Percentiles rank a stretch among this genome's conserved stretches.
Evolutionary conservation across 2,888 invertebrate genomes (phyloP).

Genomic region (Listrodromus nycthemerus): DNA sequence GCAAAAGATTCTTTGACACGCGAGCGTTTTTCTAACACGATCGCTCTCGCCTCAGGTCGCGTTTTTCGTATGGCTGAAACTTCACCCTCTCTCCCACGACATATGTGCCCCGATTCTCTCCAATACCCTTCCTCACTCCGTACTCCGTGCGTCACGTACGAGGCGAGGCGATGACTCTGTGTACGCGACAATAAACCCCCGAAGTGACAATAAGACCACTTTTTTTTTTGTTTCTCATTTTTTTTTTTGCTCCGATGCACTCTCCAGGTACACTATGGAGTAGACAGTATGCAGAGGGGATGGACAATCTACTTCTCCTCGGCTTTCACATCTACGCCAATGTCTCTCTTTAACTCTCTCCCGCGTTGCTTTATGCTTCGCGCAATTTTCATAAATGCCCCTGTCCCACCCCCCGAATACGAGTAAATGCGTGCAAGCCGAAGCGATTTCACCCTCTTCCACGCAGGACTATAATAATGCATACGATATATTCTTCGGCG

Average conservation of each 20-base stretch:
- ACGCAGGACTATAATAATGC: slow-evolving; percentile 33
- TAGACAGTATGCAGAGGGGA: not conserved
- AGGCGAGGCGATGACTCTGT: slow-evolving; percentile 21
- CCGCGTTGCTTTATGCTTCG: slow-evolving; percentile 24
- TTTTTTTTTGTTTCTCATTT: slow-evolving; percentile 1
- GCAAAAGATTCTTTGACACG: slow-evolving; percentile 45
- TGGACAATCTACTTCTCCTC: slow-evolving; percentile 20
- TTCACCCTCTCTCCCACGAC: slow-evolving; percentile 17
- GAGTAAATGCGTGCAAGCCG: slow-evolving; percentile 1
- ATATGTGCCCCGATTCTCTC: slow-evolving; percentile 51
- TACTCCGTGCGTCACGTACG: slow-evolving; percentile 3
- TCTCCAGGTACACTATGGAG: slow-evolving; percentile 5
- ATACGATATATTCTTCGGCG: not conserved
- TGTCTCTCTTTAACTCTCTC: slow-evolving; percentile 4
- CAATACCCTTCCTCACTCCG: slow-evolving; percentile 6
- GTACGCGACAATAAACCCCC: slow-evolving; percentile 45
- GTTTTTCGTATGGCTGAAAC: slow-evolving; percentile 10
- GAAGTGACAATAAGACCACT: slow-evolving; percentile 49
- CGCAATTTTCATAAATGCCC: slow-evolving; percentile 45
- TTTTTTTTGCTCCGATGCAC: slow-evolving; percentile 27
- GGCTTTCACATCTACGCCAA: slow-evolving; percentile 39
- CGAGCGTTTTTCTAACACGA: slow-evolving; percentile 42
- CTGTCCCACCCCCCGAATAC: slow-evolving; percentile 32
- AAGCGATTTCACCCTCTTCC: slow-evolving; percentile 40
- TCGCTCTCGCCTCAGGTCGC: slow-evolving; percentile 7